phyloP scores from a whole-genome alignment of 2,797 vertebrate genomes.

The Tympanoctomys barrerae region DNA sequence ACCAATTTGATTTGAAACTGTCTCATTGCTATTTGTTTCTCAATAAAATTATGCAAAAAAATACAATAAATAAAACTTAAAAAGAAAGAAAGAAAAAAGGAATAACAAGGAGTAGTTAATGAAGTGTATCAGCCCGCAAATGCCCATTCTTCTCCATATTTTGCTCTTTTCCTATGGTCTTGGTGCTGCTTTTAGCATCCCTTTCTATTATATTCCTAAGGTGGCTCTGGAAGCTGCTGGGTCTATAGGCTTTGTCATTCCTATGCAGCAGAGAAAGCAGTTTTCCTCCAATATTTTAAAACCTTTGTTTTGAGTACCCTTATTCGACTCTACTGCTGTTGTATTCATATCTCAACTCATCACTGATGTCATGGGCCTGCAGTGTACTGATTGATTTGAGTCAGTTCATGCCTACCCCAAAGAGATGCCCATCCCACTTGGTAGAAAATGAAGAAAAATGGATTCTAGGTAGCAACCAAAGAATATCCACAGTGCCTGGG shows the following conservation, averaged over 20 bases:
- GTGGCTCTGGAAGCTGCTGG: not conserved
- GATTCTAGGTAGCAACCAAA: not conserved
- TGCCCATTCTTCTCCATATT: not conserved
- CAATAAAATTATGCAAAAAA: no score
- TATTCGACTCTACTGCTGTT: not conserved
- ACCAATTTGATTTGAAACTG: no score
- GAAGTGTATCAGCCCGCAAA: not conserved
- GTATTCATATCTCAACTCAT: not conserved
- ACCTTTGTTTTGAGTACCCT: not conserved
- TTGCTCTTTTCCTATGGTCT: not conserved
- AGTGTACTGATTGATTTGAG: not conserved
- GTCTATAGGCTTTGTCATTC: not conserved
- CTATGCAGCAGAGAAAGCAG: not conserved
- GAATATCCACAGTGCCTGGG: not conserved
- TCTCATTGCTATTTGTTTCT: no score
- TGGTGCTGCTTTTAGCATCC: not conserved
- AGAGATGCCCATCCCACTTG: not conserved
- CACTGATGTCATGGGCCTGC: not conserved
- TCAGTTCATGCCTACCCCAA: not conserved
- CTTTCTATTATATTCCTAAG: not conserved
- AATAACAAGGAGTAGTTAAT: not conserved
- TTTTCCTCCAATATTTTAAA: not conserved
- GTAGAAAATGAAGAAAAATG: not conserved
- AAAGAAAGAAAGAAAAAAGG: not conserved
- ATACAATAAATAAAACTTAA: no score